These are phyloP conservation scores for Epinephelus awoara DNA, from an alignment of 2,797 vertebrate species.

Conservation along the genomic window DNA sequence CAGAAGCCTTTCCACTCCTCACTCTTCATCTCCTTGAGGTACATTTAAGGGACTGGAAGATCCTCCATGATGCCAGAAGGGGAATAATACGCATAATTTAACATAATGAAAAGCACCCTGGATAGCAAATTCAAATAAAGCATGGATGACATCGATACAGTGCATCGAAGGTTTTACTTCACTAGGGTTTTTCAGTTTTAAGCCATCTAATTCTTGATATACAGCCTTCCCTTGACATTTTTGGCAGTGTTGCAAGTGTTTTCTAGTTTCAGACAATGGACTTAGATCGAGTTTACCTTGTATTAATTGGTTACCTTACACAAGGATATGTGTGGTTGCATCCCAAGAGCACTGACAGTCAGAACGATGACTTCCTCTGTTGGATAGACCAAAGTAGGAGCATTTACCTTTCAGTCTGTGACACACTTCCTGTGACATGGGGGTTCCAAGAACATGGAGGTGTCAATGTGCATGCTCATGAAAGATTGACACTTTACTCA, in stretches of 20 bases:
- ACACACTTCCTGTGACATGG: constrained; percentile 13
- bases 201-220: no score
- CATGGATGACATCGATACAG: no score
- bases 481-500: constrained; percentile 28
- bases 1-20: background rate
- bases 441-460: background rate
- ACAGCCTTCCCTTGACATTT: no score
- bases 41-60: background rate
- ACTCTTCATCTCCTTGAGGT: no score
- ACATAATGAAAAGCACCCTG: constrained; percentile 1
- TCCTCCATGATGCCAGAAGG: background rate
- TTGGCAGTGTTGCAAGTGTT: background rate
- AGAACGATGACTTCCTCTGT: constrained; percentile 3
- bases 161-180: no score
- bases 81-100: background rate
- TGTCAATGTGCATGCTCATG: background rate
- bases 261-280: background rate
- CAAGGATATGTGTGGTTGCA: background rate
- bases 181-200: no score
- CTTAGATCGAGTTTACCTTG: background rate
- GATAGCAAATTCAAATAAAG: no score
- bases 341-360: background rate
- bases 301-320: background rate
- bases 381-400: background rate
- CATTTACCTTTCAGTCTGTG: background rate